These are phyloP conservation scores for Lordiphosa mommai DNA, from an alignment of 1,140 invertebrate genomes.

Conservation along the genomic window DNA sequence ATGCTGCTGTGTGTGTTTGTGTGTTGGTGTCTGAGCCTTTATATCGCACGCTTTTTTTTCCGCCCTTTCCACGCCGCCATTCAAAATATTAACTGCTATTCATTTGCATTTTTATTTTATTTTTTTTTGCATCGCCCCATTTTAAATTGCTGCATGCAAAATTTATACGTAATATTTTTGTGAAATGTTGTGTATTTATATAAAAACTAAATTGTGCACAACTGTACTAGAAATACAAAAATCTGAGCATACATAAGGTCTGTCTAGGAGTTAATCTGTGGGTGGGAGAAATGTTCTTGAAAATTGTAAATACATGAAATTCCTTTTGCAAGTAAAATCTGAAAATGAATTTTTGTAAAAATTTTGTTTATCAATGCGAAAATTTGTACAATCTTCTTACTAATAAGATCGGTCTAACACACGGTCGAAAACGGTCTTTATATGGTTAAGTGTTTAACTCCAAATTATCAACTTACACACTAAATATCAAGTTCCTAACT, in stretches of 20 bases:
- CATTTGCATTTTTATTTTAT: conserved; percentile 32
- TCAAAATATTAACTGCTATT: conserved; percentile 65
- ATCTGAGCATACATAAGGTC: neutral
- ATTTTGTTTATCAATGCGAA: too few species aligned
- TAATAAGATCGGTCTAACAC: too few species aligned
- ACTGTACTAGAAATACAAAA: conserved; percentile 4
- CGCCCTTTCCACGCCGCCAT: conserved; percentile 1
- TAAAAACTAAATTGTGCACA: conserved; percentile 50
- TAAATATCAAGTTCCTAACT: too few species aligned
- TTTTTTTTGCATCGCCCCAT: neutral
- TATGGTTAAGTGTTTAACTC: too few species aligned
- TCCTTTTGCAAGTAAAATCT: too few species aligned
- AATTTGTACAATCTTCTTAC: too few species aligned
- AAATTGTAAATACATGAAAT: too few species aligned
- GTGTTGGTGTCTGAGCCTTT: conserved; percentile 38
- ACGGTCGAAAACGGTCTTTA: too few species aligned
- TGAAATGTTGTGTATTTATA: conserved; percentile 21
- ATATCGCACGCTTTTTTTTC: conserved; percentile 34
- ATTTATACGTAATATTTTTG: conserved; percentile 32
- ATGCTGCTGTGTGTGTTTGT: conserved; percentile 31
- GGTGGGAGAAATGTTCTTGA: too few species aligned
- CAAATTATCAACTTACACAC: too few species aligned
- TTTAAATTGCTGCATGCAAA: conserved; percentile 20
- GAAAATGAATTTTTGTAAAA: too few species aligned
- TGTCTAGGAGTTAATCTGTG: too few species aligned